Evolutionary conservation across 2,797 vertebrate genomes (phyloP).

Genomic region (Morus bassanus): DNA sequence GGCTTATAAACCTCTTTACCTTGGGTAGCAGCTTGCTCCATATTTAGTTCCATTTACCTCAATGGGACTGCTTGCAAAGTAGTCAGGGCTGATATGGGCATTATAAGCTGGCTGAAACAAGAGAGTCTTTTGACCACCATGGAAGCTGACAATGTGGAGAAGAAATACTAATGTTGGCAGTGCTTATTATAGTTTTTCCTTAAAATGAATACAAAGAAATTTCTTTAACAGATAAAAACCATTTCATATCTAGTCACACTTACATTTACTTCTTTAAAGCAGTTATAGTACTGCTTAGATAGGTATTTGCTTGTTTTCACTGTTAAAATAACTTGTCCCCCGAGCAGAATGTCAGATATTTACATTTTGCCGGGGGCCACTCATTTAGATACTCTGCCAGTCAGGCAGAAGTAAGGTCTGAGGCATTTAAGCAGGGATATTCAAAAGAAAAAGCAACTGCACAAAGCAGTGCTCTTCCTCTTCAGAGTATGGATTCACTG

Average conservation of each 20-base stretch:
- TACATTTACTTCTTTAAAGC: not conserved
- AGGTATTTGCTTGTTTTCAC: not conserved
- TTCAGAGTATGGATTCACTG: not conserved
- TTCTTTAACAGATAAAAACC: not conserved
- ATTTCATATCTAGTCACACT: not conserved
- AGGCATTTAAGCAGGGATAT: not conserved
- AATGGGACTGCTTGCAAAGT: not conserved
- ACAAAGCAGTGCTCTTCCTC: not conserved
- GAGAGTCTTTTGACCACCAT: not conserved
- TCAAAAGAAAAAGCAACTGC: not conserved
- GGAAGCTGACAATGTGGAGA: not conserved
- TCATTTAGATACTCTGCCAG: not conserved
- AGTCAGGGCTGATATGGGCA: not conserved
- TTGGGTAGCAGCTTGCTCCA: not conserved
- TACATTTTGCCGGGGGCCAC: not conserved
- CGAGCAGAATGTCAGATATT: not conserved
- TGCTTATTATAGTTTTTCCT: not conserved
- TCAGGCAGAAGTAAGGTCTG: not conserved
- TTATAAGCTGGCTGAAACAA: not conserved
- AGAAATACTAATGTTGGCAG: not conserved
- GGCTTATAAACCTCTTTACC: not conserved
- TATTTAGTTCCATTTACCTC: not conserved
- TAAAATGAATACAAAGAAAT: not conserved
- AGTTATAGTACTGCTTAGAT: not conserved
- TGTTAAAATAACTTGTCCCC: not conserved